Evolutionary conservation across 2,113 vertebrate species (phyloP), one percentile per base, ranked within the genome.

Genomic region (Corydoras maculifer): DNA sequence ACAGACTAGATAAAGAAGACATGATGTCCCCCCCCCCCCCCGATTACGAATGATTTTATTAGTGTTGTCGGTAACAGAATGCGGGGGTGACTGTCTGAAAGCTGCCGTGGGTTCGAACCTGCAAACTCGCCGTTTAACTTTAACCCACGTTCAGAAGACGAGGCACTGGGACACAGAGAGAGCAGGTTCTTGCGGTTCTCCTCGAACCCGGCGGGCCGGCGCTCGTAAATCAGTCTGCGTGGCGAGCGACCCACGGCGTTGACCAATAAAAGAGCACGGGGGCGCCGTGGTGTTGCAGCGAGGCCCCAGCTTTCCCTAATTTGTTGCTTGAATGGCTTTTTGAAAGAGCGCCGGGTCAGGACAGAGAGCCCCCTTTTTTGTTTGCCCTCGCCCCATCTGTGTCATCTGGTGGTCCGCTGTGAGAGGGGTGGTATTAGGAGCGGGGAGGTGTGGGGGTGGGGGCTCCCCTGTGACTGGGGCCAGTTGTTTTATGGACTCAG

Each of bases 401-500:
- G 91, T 95, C 92, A 93, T 94, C 92, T 93, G 93, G 94, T 95
- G 93, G 91, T 91, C 91, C 92, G 92, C 90, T 89, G 85, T 69
- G 87, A 91, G 74, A 66, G 60, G 91, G 91, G 90, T 87, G 89
- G 89, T 88, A 86, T 93, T 58, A 18, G 61, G 60, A 13, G 5
- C 12, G 4, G 5, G 35, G 88, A 25, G 2, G 18, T 1, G 18
- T 1, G 18, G 18, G 18, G 18, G 18, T 25, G 84, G 89, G 91
- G 86, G 91, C 89, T 93, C 94, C 90, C 89, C 87, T 92, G 84
- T 90, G 91, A 91, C 85, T 85, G 86, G 80, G 85, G 90, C 88
- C 92, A 88, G 91, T 95, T 92, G 92, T 93, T 98, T 98, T 93
- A 98, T 99, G 91, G 93, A 97, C 94, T 97, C 90, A 82, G 80